Percentiles rank a stretch among this genome's conserved stretches.
Evolutionary conservation across 2,797 vertebrate genomes (phyloP).

Genomic region (Crax fasciolata): DNA sequence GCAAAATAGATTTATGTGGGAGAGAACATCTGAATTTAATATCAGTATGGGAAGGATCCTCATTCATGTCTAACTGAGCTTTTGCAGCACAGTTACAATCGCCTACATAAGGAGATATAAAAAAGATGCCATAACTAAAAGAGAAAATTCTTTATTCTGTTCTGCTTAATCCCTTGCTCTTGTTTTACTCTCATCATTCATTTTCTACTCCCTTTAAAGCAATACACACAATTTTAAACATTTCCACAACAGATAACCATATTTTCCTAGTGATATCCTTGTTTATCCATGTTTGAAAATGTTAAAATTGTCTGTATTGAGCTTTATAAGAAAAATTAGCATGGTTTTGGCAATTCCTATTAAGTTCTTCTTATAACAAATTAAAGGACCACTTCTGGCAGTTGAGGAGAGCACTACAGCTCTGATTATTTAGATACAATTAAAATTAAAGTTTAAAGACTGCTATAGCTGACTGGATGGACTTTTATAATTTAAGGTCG

Average conservation of each 20-base stretch:
- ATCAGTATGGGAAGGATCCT: slow-evolving; percentile 32
- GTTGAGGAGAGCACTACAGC: neutral
- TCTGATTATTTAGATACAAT: neutral
- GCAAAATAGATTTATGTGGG: slow-evolving; percentile 54
- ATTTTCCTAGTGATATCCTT: neutral
- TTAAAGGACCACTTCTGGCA: neutral
- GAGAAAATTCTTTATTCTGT: neutral
- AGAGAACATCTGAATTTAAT: slow-evolving; percentile 45
- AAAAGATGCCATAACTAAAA: slow-evolving; percentile 1
- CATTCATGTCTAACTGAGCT: slow-evolving; percentile 56
- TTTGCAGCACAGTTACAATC: slow-evolving; percentile 32
- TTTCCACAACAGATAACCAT: neutral
- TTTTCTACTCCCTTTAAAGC: neutral
- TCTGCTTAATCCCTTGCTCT: neutral
- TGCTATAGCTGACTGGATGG: neutral
- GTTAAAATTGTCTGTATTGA: neutral
- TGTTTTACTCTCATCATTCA: neutral
- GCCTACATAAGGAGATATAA: slow-evolving; percentile 11
- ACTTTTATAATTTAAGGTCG: neutral
- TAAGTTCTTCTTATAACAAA: neutral
- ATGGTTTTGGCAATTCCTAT: rapidly evolving
- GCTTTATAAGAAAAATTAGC: neutral
- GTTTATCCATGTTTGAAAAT: neutral
- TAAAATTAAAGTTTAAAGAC: neutral
- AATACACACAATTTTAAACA: neutral